These are phyloP conservation scores for Myotis planiceps DNA, from an alignment of 2,797 vertebrate species.

Conservation along the genomic window DNA sequence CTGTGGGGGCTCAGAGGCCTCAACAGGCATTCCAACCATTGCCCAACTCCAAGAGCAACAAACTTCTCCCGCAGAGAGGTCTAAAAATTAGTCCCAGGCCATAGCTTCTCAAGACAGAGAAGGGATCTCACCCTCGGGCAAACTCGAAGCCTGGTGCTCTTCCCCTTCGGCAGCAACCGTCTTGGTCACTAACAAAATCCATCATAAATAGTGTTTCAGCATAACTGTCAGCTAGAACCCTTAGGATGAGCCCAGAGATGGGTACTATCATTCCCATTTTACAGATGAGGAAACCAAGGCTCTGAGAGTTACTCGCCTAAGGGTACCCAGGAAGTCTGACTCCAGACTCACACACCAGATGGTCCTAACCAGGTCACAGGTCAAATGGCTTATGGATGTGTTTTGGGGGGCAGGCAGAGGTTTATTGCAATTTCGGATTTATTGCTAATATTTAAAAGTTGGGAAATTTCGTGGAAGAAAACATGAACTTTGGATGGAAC, in stretches of 20 bases:
- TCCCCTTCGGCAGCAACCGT: not conserved
- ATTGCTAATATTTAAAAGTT: slow-evolving; percentile 15
- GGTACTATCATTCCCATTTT: not conserved
- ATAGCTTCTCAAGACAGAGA: not conserved
- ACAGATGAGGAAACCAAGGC: not conserved
- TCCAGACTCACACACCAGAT: not conserved
- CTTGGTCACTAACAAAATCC: not conserved
- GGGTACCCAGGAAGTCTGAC: not conserved
- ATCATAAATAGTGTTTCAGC: not conserved
- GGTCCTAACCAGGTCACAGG: not conserved
- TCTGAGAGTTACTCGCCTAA: not conserved
- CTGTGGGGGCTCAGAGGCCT: not conserved
- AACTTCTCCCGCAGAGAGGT: not conserved
- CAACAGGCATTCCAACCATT: not conserved
- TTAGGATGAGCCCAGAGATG: not conserved
- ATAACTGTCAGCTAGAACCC: not conserved
- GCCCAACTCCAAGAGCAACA: not conserved
- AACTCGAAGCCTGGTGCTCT: not conserved
- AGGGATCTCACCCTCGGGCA: not conserved
- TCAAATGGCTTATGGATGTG: not conserved
- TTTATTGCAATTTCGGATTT: not conserved
- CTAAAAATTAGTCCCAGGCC: not conserved
- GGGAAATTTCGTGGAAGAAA: not conserved
- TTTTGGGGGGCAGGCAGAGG: not conserved
- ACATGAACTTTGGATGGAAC: not conserved